Evolutionary conservation across 2,888 invertebrate species (phyloP).

Genomic region (Hyles lineata): DNA sequence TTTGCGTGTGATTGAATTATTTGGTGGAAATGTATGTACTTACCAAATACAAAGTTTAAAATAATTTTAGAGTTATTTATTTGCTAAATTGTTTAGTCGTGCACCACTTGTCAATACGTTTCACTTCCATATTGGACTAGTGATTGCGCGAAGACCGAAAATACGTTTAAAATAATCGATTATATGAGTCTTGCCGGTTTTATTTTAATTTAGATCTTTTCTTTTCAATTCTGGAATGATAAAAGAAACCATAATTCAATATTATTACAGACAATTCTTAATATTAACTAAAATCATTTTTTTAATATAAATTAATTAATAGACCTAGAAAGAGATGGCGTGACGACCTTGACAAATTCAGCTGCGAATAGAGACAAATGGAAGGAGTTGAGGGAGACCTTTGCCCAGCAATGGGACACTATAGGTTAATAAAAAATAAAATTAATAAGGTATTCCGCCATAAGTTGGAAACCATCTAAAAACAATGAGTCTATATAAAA

Average conservation of each 20-base stretch:
- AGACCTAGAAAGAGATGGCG: too few relatives aligned
- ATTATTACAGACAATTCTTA: neutral
- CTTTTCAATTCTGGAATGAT: too few relatives aligned
- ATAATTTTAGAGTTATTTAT: slow-evolving; percentile 74
- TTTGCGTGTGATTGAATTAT: neutral
- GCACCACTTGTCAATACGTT: slow-evolving; percentile 77
- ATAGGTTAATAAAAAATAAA: too few relatives aligned
- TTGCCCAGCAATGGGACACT: too few relatives aligned
- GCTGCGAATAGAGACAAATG: too few relatives aligned
- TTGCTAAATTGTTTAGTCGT: slow-evolving; percentile 72
- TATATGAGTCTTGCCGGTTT: slow-evolving; percentile 36
- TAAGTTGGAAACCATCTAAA: too few relatives aligned
- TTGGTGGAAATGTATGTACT: slow-evolving; percentile 53
- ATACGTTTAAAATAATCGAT: slow-evolving; percentile 13
- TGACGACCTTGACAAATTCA: too few relatives aligned
- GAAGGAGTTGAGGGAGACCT: too few relatives aligned
- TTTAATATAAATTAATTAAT: too few relatives aligned
- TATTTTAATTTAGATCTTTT: neutral
- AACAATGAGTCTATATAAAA: too few relatives aligned
- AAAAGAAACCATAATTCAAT: too few relatives aligned
- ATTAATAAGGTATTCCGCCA: too few relatives aligned
- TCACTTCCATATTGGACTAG: slow-evolving; percentile 80
- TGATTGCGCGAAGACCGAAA: slow-evolving; percentile 44
- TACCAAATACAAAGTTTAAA: slow-evolving; percentile 67
- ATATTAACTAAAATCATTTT: neutral